Conservation (phyloP, 1,140 invertebrate genomes). For the Pseudachorutes palmiensis region DNA sequence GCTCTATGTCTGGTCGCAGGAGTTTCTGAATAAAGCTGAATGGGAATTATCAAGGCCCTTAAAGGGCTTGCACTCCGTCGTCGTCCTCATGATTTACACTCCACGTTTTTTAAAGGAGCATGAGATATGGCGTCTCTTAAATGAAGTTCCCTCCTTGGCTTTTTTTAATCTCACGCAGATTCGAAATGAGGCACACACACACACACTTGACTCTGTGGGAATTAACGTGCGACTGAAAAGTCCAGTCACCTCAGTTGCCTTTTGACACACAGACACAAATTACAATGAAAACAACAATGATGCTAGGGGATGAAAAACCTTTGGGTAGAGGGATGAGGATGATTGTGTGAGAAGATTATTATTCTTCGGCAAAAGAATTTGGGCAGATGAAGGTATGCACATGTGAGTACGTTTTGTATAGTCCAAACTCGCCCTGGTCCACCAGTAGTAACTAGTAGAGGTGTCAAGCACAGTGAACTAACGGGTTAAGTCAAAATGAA, state of each 20-base stretch:
- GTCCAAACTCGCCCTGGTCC: background rate
- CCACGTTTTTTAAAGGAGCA: background rate
- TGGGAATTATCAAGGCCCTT: too few relatives aligned
- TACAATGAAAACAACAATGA: background rate
- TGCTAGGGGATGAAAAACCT: background rate
- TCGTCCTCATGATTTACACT: background rate
- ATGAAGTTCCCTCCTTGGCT: background rate
- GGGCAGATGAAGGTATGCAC: background rate
- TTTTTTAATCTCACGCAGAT: background rate
- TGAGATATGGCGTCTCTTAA: background rate
- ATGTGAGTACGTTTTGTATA: too few relatives aligned
- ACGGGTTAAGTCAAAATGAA: background rate
- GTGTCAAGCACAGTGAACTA: background rate
- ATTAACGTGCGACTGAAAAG: background rate
- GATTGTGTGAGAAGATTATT: background rate
- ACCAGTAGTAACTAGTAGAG: background rate
- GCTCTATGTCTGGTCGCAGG: too few relatives aligned
- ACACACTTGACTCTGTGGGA: background rate
- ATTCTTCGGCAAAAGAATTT: background rate
- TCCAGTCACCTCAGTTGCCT: slow-evolving; percentile 4
- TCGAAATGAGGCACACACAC: too few relatives aligned
- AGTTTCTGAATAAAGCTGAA: too few relatives aligned
- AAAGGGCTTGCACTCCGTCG: too few relatives aligned
- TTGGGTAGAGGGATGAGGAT: background rate
- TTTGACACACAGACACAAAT: slow-evolving; percentile 11